Base-by-base conservation (phyloP, 1,140 invertebrate genomes). In the Piezodorus guildinii region DNA sequence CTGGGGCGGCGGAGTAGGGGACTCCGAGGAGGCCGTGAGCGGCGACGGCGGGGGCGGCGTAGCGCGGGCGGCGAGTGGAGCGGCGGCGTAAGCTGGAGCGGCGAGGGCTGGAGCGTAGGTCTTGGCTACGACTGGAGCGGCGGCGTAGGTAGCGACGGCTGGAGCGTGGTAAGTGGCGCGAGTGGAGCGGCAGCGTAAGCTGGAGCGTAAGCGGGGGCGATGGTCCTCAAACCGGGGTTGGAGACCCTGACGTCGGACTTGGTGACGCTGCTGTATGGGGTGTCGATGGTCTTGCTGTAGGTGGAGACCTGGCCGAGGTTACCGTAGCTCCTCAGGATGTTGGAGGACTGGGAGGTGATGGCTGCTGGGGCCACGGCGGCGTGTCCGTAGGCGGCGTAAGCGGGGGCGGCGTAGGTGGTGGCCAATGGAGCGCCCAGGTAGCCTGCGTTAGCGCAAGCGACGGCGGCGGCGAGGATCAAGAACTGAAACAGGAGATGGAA, bases 191-290 rank as follows among this genome's bases (percentile, higher is more conserved):
- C 70, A 63, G 67, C 69, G 54, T 59, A 52, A 30, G 60, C 62
- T 30, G 66, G 60, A 23, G 60, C 63, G 59, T 68, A 64, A 63
- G 67, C 66, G 58, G 68, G 66, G 54, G 67, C 65, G 51, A 67
- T 60, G 65, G 71, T 69, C 63, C 71, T 69, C 30, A 68, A 44
- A 19, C 68, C 71, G 51, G 72, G 72, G 70, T 75, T 75, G 70
- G 70, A 74, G 39, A 73, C 69, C 27, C 74, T 69, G 60, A 73
- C 71, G 68, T 76, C 75, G 63, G 69, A 69, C 65, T 75, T 75
- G 56, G 70, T 69, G 54, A 74, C 71, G 65, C 67, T 70, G 66
- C 72, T 71, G 71, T 70, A 73, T 4, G 75, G 71, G 52, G 73
- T 73, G 64, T 73, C 72, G 67, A 72, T 68, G 64, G 71, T 71